phyloP scores from a whole-genome alignment of 1,140 invertebrate species.

The Ooceraea biroi region DNA sequence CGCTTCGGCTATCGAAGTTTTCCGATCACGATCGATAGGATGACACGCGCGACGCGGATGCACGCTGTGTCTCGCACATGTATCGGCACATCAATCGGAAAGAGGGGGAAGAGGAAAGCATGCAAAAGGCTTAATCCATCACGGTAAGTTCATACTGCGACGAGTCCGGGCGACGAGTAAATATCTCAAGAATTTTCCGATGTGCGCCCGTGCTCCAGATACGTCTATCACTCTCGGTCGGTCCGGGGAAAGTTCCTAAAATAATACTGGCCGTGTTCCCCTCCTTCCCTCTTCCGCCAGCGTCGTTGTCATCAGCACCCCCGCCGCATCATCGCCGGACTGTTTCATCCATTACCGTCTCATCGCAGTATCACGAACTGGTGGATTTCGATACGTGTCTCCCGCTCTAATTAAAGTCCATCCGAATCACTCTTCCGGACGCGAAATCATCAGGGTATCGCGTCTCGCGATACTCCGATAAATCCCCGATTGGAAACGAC shows the following conservation, averaged over 20 bases:
- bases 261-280: not conserved
- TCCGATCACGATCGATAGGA: conserved; percentile 52
- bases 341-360: not conserved
- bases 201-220: conserved; percentile 38
- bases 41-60: not conserved
- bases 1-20: conserved; percentile 2
- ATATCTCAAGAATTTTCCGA: conserved; percentile 57
- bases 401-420: conserved; percentile 39
- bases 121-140: conserved; percentile 57
- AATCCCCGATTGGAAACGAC: conserved; percentile 13
- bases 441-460: conserved; percentile 11
- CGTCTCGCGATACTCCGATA: conserved; percentile 21
- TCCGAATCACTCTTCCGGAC: not conserved
- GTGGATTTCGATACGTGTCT: not conserved
- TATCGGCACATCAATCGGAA: conserved; percentile 20
- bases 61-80: not conserved
- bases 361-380: not conserved
- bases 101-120: not conserved
- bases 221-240: conserved; percentile 33
- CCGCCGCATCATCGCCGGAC: not conserved
- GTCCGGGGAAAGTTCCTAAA: conserved; percentile 32
- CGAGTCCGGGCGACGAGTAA: conserved; percentile 44
- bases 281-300: not conserved
- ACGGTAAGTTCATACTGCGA: conserved; percentile 41
- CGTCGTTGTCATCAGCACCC: not conserved